Evolutionary conservation across 1,140 invertebrate genomes (phyloP).

Genomic region (Melitaea cinxia): DNA sequence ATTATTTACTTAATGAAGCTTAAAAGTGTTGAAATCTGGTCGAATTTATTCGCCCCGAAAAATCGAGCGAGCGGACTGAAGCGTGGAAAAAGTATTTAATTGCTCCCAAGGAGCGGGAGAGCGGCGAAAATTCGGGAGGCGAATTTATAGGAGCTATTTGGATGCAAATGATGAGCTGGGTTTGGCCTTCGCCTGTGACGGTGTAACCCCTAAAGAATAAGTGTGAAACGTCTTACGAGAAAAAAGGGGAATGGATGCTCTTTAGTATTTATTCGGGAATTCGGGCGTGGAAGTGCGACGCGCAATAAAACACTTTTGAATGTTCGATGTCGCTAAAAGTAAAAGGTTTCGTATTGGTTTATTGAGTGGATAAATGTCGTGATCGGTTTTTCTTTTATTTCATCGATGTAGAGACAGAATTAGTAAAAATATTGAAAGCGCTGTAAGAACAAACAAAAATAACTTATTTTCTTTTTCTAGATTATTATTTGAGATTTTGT

Average conservation of each 20-base stretch:
- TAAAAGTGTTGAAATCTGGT: slow-evolving; percentile 61
- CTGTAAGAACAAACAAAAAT: no score
- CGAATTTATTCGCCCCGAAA: slow-evolving; percentile 65
- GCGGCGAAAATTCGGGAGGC: slow-evolving; percentile 76
- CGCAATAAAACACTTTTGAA: slow-evolving; percentile 52
- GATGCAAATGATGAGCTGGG: slow-evolving; percentile 77
- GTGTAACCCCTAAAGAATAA: slow-evolving; percentile 73
- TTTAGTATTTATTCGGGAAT: slow-evolving; percentile 56
- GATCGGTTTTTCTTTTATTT: background rate
- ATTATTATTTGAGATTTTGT: no score
- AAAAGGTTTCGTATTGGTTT: slow-evolving; percentile 32
- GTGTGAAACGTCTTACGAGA: slow-evolving; percentile 72
- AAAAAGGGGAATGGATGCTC: slow-evolving; percentile 60
- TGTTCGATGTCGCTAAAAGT: slow-evolving; percentile 45
- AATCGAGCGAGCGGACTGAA: slow-evolving; percentile 50
- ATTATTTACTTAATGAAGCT: slow-evolving; percentile 67
- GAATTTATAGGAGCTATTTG: slow-evolving; percentile 79
- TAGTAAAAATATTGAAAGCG: background rate
- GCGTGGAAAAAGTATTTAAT: slow-evolving; percentile 76
- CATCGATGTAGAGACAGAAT: background rate
- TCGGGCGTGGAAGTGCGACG: slow-evolving; percentile 44
- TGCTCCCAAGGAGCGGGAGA: slow-evolving; percentile 70
- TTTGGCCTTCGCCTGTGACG: slow-evolving; percentile 56
- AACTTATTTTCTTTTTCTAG: no score
- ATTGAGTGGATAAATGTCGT: slow-evolving; percentile 16